Base-by-base conservation (phyloP, 2,113 vertebrate species). In the Syrrhaptes paradoxus region DNA sequence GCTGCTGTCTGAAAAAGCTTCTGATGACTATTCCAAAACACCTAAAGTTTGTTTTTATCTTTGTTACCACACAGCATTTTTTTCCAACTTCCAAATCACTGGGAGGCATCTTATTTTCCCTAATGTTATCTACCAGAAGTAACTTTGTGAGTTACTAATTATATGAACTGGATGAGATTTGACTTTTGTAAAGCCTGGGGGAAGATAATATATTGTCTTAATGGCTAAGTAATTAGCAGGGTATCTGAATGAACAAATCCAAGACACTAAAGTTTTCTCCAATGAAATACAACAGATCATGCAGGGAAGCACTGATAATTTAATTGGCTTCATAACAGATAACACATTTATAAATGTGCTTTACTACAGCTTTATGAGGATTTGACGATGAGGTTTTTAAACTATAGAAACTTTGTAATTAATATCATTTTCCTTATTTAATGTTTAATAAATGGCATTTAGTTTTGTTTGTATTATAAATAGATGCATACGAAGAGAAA, bases 181-280 rank as follows among this genome's bases (percentile, higher is more conserved):
- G 36, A 91, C 45, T 87, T 95, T 49, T 55, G 21, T 73, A 79
- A 91, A 89, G 49, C 62, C 93, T 68, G 25, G 9, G 31, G 46
- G 61, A 79, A 48, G 81, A 85, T 5, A 58, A 57, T 76, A 61
- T 29, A 75, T 54, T 82, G 66, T 61, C 41, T 76, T 87, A 73
- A 85, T 70, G 25, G 36, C 46, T 94, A 77, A 89, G 46, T 62
- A 91, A 95, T 93, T 94, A 85, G 84, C 70, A 85, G 74, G 11
- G 22, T 76, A 76, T 79, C 55, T 87, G 58, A 93, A 77, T 45
- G 52, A 87, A 82, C 31, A 95, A 68, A 25, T 89, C 74, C 59
- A 81, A 90, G 66, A 46, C 81, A 83, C 10, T 59, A 17, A 85
- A 52, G 57, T 67, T 70, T 92, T 87, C 87, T 95, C 74, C 54